These are phyloP conservation scores for Heterochromis multidens DNA, from an alignment of 2,113 vertebrate species.

Conservation along the genomic window DNA sequence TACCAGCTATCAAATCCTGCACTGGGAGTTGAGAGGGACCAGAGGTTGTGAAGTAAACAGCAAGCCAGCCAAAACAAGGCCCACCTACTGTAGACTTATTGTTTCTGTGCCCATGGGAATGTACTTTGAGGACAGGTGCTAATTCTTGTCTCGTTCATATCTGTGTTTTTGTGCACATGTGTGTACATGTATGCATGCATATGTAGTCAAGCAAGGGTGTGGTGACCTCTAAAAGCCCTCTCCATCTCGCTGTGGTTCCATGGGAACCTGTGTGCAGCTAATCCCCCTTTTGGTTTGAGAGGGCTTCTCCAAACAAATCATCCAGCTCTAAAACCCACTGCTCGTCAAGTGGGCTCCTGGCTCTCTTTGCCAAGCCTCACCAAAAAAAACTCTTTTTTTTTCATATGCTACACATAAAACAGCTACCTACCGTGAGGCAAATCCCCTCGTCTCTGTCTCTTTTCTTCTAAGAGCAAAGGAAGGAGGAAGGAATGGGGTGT, in stretches of 20 bases:
- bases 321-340: slow-evolving; percentile 62
- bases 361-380: slow-evolving; percentile 57
- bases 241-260: slow-evolving; percentile 48
- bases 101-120: background rate
- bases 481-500: slow-evolving; percentile 69
- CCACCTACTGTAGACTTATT: background rate
- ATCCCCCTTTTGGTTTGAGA: slow-evolving; percentile 69
- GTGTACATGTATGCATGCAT: background rate
- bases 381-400: slow-evolving; percentile 39
- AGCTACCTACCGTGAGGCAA: slow-evolving; percentile 70
- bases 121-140: background rate
- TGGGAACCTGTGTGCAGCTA: slow-evolving; percentile 70
- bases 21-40: background rate
- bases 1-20: background rate
- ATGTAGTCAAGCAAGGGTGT: background rate
- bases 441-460: slow-evolving; percentile 70
- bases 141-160: background rate
- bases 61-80: background rate
- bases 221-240: slow-evolving; percentile 51
- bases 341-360: slow-evolving; percentile 69
- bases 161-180: background rate
- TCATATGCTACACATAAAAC: slow-evolving; percentile 72
- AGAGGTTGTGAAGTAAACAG: background rate
- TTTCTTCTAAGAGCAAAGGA: slow-evolving; percentile 64
- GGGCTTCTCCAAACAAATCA: slow-evolving; percentile 75